phyloP scores from a whole-genome alignment of 2,888 invertebrate genomes.

The Fissipunctia ypsillon region DNA sequence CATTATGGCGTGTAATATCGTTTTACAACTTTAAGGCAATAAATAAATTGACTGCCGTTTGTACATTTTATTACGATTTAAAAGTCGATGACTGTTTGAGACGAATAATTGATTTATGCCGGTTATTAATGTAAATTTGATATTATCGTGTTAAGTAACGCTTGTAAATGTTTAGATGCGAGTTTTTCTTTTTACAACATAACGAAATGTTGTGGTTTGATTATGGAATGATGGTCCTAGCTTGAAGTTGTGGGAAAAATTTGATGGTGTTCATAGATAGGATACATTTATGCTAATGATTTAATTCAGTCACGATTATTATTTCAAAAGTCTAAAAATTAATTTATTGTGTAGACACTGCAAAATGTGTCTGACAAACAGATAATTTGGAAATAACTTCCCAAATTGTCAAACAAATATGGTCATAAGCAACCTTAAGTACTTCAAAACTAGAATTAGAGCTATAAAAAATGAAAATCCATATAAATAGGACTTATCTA shows the following conservation, averaged over 20 bases:
- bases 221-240: neutral
- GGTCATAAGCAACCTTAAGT: neutral
- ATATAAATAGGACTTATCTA: slow-evolving; percentile 5
- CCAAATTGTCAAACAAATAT: neutral
- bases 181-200: slow-evolving; percentile 55
- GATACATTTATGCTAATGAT: neutral
- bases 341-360: no score
- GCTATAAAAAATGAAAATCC: slow-evolving; percentile 6
- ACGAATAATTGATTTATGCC: slow-evolving; percentile 89
- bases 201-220: slow-evolving; percentile 26
- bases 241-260: neutral
- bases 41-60: slow-evolving; percentile 90
- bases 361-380: neutral
- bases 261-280: neutral
- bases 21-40: slow-evolving; percentile 90
- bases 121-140: slow-evolving; percentile 88
- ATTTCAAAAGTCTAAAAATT: no score
- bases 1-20: slow-evolving; percentile 89
- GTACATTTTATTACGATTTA: slow-evolving; percentile 90
- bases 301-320: no score
- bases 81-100: slow-evolving; percentile 89
- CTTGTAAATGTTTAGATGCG: slow-evolving; percentile 58
- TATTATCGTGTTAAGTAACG: slow-evolving; percentile 75
- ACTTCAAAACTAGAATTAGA: slow-evolving; percentile 1
- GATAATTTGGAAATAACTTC: neutral